Evolutionary conservation across 1,140 invertebrate genomes (phyloP).

Genomic region (Lordiphosa mommai): DNA sequence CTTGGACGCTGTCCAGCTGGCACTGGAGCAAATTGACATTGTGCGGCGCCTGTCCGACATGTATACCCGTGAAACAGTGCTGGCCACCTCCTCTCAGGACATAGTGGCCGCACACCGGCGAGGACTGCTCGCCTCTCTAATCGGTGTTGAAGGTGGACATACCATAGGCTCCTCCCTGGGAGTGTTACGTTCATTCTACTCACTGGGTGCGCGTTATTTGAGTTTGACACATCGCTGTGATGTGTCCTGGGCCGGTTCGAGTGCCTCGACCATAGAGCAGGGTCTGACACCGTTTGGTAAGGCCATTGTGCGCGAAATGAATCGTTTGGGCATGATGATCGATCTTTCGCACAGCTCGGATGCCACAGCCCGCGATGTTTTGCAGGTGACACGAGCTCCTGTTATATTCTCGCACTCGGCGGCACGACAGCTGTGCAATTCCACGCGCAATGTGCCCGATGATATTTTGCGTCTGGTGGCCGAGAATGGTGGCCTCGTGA

Average conservation of each 20-base stretch:
- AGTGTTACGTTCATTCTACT: slow-evolving; percentile 90
- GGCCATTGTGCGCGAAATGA: slow-evolving; percentile 91
- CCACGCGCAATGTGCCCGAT: slow-evolving; percentile 93
- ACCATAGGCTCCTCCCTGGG: slow-evolving; percentile 91
- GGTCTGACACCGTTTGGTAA: slow-evolving; percentile 86
- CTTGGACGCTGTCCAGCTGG: slow-evolving; percentile 91
- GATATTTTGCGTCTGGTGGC: slow-evolving; percentile 90
- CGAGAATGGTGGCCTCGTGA: slow-evolving; percentile 91
- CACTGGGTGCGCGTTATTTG: slow-evolving; percentile 89
- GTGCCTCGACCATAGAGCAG: slow-evolving; percentile 75
- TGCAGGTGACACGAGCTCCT: slow-evolving; percentile 91
- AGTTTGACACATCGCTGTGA: slow-evolving; percentile 90
- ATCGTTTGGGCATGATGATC: slow-evolving; percentile 95
- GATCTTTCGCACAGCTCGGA: slow-evolving; percentile 94
- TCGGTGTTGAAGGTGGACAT: slow-evolving; percentile 93
- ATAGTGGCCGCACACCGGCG: slow-evolving; percentile 88
- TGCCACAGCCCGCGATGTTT: slow-evolving; percentile 90
- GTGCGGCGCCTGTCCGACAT: slow-evolving; percentile 91
- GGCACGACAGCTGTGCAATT: slow-evolving; percentile 91
- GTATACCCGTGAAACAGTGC: slow-evolving; percentile 85
- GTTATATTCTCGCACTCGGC: slow-evolving; percentile 96
- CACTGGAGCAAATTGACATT: slow-evolving; percentile 93
- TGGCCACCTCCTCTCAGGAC: slow-evolving; percentile 87
- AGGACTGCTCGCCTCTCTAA: slow-evolving; percentile 89
- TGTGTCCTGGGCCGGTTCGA: slow-evolving; percentile 86